Evolutionary conservation across 2,113 vertebrate genomes (phyloP).

Genomic region (Gadus macrocephalus): DNA sequence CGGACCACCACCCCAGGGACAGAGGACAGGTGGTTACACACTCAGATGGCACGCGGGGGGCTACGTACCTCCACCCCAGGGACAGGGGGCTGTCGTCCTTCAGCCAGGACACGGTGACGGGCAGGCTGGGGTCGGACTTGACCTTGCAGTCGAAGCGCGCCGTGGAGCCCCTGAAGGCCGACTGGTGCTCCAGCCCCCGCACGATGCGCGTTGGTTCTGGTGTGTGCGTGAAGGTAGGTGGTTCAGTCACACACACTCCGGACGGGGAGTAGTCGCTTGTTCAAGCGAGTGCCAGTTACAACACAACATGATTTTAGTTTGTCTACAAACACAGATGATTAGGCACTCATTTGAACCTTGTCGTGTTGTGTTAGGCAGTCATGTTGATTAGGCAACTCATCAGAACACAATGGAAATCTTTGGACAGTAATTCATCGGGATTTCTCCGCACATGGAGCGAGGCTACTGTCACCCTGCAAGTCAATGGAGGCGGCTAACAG

Average conservation of each 20-base stretch:
- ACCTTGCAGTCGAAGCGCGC: conserved; percentile 82
- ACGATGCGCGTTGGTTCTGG: conserved; percentile 88
- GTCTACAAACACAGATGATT: no score
- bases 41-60: neutral
- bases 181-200: conserved; percentile 78
- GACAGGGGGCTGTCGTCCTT: conserved; percentile 82
- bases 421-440: no score
- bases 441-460: no score
- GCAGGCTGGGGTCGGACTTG: conserved; percentile 80
- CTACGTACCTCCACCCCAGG: conserved; percentile 76
- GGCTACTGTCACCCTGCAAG: no score
- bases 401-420: no score
- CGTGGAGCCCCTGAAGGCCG: conserved; percentile 71
- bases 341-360: no score
- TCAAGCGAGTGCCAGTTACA: no score
- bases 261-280: no score
- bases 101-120: conserved; percentile 79
- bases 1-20: conserved; percentile 77
- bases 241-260: neutral
- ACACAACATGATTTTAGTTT: no score
- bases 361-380: no score
- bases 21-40: conserved; percentile 52
- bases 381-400: no score
- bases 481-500: no score
- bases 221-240: conserved; percentile 2